Base-by-base conservation (phyloP, 2,113 vertebrate genomes). In the Gallinago media region DNA sequence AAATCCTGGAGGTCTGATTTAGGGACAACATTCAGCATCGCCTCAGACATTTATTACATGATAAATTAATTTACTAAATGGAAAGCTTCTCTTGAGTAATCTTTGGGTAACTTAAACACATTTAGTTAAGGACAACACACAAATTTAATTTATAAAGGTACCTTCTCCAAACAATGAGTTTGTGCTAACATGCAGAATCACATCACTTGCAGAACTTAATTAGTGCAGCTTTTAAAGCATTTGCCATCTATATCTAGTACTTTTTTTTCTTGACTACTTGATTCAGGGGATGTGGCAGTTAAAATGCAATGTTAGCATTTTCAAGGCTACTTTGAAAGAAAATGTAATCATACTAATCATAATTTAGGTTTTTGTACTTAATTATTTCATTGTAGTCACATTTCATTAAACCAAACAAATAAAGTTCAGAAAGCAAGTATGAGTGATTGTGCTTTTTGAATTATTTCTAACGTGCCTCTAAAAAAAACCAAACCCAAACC, bases 31-130 rank as follows among this genome's bases (percentile, higher is more conserved):
- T 86, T 93, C 80, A 94, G 56, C 88, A 94, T 75, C 10, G 5
- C 78, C 68, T 78, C 66, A 85, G 67, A 96, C 55, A 90, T 88
- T 94, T 96, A 96, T 93, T 94, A 72, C 76, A 82, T 22, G 72
- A 87, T 75, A 91, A 96, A 80, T 70, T 92, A 90, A 85, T 59
- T 87, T 72, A 68, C 70, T 95, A 85, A 94, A 80, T 34, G 72
- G 70, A 74, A 88, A 81, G 40, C 34, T 81, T 89, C 20, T 85
- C 54, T 76, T 59, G 36, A 61, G 74, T 75, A 65, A 94, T 65
- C 86, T 96, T 89, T 94, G 85, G 85, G 88, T 81, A 96, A 91
- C 62, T 96, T 91, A 83, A 94, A 78, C 54, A 96, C 80, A 92
- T 67, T 68, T 89, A 92, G 50, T 93, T 91, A 87, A 88, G 77